These are phyloP conservation scores for Burhinus bistriatus DNA, from an alignment of 2,113 vertebrate species.

Conservation along the genomic window DNA sequence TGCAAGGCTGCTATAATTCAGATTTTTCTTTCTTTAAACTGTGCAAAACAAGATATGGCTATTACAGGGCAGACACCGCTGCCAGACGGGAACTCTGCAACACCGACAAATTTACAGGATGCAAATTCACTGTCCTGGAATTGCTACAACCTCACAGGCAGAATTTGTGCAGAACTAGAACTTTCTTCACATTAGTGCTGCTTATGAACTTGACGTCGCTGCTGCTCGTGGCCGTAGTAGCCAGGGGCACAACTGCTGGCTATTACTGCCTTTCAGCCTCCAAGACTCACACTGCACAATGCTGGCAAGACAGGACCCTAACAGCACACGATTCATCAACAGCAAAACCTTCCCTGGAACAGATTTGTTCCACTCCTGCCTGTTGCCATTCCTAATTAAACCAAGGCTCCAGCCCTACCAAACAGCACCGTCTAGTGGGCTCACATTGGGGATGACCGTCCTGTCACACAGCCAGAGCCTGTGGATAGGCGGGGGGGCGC, in stretches of 20 bases:
- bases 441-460: rapidly evolving
- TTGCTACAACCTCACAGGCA: not conserved
- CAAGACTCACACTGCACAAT: too few relatives aligned
- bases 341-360: not conserved
- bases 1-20: not conserved
- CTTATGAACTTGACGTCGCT: not conserved
- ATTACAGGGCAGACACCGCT: not conserved
- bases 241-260: not conserved
- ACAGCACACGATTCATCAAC: not conserved
- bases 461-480: not conserved
- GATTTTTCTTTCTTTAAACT: not conserved
- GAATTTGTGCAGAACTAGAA: not conserved
- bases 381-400: not conserved
- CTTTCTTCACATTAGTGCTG: not conserved
- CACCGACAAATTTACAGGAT: not conserved
- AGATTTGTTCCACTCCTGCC: not conserved
- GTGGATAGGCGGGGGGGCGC: not conserved
- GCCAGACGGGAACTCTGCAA: not conserved
- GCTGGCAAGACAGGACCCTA: not conserved
- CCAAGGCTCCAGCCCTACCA: not conserved
- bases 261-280: not conserved
- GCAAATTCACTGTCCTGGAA: not conserved
- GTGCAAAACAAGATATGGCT: not conserved
- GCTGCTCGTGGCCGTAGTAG: not conserved
- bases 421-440: not conserved